Base-by-base conservation (phyloP, 2,113 vertebrate genomes). In the Cephalopholis sonnerati region DNA sequence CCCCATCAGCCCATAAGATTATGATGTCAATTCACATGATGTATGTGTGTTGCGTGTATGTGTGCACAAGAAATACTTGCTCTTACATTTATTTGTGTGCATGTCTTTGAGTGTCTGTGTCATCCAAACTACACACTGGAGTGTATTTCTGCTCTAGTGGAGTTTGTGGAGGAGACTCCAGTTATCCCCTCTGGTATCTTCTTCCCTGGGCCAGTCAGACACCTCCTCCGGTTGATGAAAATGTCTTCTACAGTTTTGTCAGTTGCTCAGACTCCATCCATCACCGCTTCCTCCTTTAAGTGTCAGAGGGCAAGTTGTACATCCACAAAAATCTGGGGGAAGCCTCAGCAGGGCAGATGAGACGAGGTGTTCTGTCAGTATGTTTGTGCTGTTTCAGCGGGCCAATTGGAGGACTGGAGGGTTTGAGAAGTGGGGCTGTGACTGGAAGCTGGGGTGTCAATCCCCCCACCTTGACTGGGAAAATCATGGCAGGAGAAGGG, bases 11-110 rank as follows among this genome's bases (percentile, higher is more conserved):
- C 72, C 5, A 27, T 41, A 63, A 57, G 84, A 85, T 85, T 81
- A 81, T 71, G 71, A 77, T 77, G 79, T 87, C 74, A 59, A 8
- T 20, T 39, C 55, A 46, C n/a, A 76, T 68, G 74, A 78, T 80
- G 61, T 73, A 81, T 64, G 18, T 32, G 59, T 17, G 57, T 61
- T 36, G 69, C 71, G 39, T 74, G 46, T 24, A 18, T 65, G 4
- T 69, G 27, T 24, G 18, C 48, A 55, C 61, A 5, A 18, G 59
- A 78, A 25, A 54, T 66, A 63, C 41, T 65, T 44, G 9, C 53
- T 61, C 18, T 64, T 9, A 29, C n/a, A 51, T 77, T 59, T 77
- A 13, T 61, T 54, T 53, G 53, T 55, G 44, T 13, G 36, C 46
- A 13, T 57, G 50, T 36, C 16, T 81, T 62, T 58, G 32, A 64